phyloP scores from a whole-genome alignment of 2,113 vertebrate genomes.

The Leptodactylus fuscus region DNA sequence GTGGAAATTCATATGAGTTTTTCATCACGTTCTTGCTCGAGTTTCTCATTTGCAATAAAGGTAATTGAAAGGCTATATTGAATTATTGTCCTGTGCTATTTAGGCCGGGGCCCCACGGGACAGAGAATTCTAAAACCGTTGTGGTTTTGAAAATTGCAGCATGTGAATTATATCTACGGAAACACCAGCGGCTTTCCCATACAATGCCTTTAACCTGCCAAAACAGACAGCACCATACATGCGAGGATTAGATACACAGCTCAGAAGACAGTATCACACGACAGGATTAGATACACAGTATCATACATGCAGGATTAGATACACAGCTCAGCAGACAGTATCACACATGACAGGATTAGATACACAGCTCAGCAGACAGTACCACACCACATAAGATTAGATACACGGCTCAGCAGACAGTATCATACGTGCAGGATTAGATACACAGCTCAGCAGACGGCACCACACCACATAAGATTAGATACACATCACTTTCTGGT shows the following conservation, averaged over 20 bases:
- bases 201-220: no score
- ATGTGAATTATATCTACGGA: no score
- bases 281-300: neutral
- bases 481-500: neutral
- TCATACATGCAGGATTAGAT: neutral
- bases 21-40: no score
- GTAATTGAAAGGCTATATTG: no score
- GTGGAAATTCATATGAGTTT: no score
- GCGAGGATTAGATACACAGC: neutral
- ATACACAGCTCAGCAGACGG: neutral
- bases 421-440: neutral
- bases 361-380: neutral
- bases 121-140: no score
- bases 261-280: neutral
- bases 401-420: neutral
- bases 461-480: neutral
- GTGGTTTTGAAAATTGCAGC: no score
- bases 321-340: neutral
- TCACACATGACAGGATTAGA: neutral
- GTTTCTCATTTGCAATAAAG: no score
- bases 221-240: neutral
- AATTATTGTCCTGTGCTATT: no score
- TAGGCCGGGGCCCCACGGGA: no score
- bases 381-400: neutral
- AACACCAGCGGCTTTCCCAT: no score